Base-by-base conservation (phyloP, 2,888 invertebrate genomes). In the Limnephilus lunatus region DNA sequence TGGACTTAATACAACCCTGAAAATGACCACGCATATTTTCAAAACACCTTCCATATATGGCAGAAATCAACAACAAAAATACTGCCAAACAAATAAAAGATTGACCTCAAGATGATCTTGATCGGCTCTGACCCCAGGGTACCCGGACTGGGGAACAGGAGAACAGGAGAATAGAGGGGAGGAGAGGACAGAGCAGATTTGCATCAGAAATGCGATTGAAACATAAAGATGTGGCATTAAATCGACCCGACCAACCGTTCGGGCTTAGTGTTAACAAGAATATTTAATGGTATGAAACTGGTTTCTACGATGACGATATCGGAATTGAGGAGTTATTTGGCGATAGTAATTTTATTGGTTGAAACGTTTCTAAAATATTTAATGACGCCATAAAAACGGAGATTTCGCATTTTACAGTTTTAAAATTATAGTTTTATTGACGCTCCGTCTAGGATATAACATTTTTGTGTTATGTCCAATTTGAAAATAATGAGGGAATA, bases 51-150 rank as follows among this genome's bases (percentile, higher is more conserved):
- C 87, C 87, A 87, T 87, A 87, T 87, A 87, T 14, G 68, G 68
- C 32, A 25, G 87, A 87, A 68, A 87, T 87, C 87, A 31, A 68
- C 87, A 87, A 68, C 87, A 90, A 85, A 82, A 83, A 32, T 53
- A 91, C 85, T 12, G 31, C 81, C 80, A 91, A 25, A 32, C 86
- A 91, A 91, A 81, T 86, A 91, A 90, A 91, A 44, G 44, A 86
- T 82, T 81, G 91, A 91, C 91, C 91, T 91, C 32, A 86, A 81
- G 86, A 44, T 87, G 91, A 91, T 91, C 91, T 91, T 91, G 91
- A 91, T 91, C 91, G 87, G 81, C 12, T 87, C 53, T 87, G 87
- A 87, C 87, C 87, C 32, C 53, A 9, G 68, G 7, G 68, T 15
- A 35, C 4, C 7, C 32, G 82, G 31, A 32, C 12, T 31, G 82